Evolutionary conservation across 2,113 vertebrate species (phyloP), one percentile per base, ranked within the genome.

Genomic region (Orthonyx spaldingii): DNA sequence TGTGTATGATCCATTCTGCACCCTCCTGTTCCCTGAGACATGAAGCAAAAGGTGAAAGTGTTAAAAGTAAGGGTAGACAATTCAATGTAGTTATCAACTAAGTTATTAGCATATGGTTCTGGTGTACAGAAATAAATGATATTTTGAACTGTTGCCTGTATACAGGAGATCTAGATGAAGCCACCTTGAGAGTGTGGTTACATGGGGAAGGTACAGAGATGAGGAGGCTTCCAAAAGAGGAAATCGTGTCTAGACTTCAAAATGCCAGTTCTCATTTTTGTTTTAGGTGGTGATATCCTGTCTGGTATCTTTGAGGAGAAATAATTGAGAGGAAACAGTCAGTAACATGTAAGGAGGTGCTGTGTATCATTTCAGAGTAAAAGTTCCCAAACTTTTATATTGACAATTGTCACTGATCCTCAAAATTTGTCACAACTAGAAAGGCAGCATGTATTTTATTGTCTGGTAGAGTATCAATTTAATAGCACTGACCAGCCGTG

Each of bases 171-270:
- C 88, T 93, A 60, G 84, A 78, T 71, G 84, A 89, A 80, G 88
- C 88, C 72, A 84, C 81, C 53, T 94, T 96, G 87, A 97, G 61
- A 89, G 2, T 85, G 94, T 89, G 95, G 91, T 94, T 94, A 60
- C 46, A 39, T 89, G 94, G 75, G 86, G 94, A 97, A 96, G 94
- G 87, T 96, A 97, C 89, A 94, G 91, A 95, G 61, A 96, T 96
- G 94, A 97, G 91, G 87, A 94, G 91, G 66, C 86, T 93, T 95
- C 84, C 89, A 94, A 90, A 96, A 97, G 94, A 96, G 96, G 96
- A 97, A 97, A 90, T 94, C 0, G 1, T 37, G 96, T 97, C 96
- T 97, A 97, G 96, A 97, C 94, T 96, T 97, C 72, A 95, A 95
- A 96, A 96, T 96, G 90, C 93, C 93, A 96, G 86, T 95, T 94